Percentiles rank a stretch among this genome's conserved stretches.
phyloP scores from a whole-genome alignment of 2,113 vertebrate genomes.

The Toxotes jaculatrix region DNA sequence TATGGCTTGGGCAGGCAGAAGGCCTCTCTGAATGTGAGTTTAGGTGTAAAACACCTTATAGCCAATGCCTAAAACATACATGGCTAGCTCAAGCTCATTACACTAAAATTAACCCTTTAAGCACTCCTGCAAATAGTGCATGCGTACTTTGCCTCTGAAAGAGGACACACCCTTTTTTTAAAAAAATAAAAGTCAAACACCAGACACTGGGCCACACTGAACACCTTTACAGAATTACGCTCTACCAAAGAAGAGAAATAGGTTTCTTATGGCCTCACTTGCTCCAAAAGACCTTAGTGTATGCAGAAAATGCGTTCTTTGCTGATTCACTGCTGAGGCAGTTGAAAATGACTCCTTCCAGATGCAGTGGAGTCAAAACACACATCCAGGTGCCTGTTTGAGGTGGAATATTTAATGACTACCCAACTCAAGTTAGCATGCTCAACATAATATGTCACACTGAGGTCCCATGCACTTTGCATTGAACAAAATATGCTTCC shows the following conservation, averaged over 20 bases:
- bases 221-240: slow-evolving; percentile 6
- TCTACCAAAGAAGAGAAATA: neutral
- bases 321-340: slow-evolving; percentile 49
- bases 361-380: slow-evolving; percentile 33
- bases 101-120: neutral
- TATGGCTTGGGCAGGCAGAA: neutral
- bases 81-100: neutral
- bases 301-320: slow-evolving; percentile 23
- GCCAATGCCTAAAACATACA: neutral
- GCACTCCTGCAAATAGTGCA: neutral
- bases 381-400: slow-evolving; percentile 32
- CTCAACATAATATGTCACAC: slow-evolving; percentile 17
- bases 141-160: neutral
- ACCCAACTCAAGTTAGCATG: neutral
- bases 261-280: neutral
- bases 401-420: slow-evolving; percentile 22
- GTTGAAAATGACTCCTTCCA: slow-evolving; percentile 41
- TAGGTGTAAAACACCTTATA: neutral
- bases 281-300: neutral
- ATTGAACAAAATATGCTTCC: neutral
- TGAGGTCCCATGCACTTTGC: neutral
- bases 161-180: neutral
- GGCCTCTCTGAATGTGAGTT: neutral
- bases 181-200: neutral
- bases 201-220: neutral